A percentile compares a stretch with the other conserved stretches of the same genome.
phyloP scores from a whole-genome alignment of 2,888 invertebrate genomes.

The Sialis fuliginosa region DNA sequence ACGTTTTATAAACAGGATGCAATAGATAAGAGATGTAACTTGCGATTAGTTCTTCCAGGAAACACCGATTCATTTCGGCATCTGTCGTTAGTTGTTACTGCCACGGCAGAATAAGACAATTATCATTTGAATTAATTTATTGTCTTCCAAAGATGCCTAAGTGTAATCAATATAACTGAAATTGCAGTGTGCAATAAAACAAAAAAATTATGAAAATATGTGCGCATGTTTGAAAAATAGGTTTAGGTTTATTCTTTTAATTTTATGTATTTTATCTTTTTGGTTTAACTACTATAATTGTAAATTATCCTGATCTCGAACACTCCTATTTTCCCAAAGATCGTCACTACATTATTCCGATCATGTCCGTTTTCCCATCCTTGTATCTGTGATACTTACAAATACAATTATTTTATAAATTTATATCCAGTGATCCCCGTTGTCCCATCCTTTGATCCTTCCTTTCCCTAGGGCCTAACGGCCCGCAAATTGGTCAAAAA shows the following conservation, averaged over 20 bases:
- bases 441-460: slow-evolving; percentile 5
- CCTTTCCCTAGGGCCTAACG: slow-evolving; percentile 8
- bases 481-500: slow-evolving; percentile 8
- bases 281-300: slow-evolving; percentile 2
- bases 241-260: slow-evolving; percentile 2
- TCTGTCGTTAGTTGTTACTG: neutral
- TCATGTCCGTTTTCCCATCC: slow-evolving; percentile 1
- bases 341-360: neutral
- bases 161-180: slow-evolving; percentile 1
- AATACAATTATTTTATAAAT: slow-evolving; percentile 1
- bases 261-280: slow-evolving; percentile 2
- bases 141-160: slow-evolving; percentile 7
- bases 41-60: no score
- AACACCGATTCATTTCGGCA: slow-evolving; percentile 1
- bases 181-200: slow-evolving; percentile 4
- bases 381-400: slow-evolving; percentile 5
- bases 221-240: neutral
- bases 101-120: neutral
- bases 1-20: no score
- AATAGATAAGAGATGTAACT: no score
- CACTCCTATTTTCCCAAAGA: slow-evolving; percentile 1
- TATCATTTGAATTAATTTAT: slow-evolving; percentile 2
- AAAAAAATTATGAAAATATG: no score
- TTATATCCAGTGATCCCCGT: neutral
- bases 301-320: slow-evolving; percentile 6